Percentiles rank a stretch among this genome's conserved stretches.
Conservation (phyloP, 2,888 invertebrate species). For the Morpho helenor region DNA sequence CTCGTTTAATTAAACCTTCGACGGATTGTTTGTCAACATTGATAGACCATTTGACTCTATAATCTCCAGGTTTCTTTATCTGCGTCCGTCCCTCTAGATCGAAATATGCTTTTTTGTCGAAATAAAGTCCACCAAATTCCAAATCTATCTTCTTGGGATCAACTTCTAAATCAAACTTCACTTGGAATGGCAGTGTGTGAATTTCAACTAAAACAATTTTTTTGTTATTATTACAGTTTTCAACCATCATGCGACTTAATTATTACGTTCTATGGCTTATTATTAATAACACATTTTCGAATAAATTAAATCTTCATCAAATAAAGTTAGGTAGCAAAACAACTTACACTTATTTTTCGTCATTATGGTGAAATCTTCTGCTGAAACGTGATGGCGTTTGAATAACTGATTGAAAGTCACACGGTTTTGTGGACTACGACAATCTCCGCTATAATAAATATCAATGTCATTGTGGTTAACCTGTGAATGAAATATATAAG, state of each 20-base stretch:
- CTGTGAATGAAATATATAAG: constrained; percentile 30
- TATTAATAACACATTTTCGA: no score
- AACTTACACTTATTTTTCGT: constrained; percentile 72
- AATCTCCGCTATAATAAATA: constrained; percentile 81
- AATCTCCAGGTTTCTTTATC: constrained; percentile 64
- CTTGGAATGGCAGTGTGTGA: constrained; percentile 68
- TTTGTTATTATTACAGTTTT: no score
- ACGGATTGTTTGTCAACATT: constrained; percentile 49
- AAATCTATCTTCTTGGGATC: constrained; percentile 77
- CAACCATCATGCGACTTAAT: no score
- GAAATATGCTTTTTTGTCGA: constrained; percentile 79
- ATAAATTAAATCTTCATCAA: no score
- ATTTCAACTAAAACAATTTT: constrained; percentile 65
- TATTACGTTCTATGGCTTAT: no score
- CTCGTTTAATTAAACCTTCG: constrained; percentile 77
- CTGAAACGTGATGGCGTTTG: constrained; percentile 52
- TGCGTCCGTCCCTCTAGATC: constrained; percentile 76
- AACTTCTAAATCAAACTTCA: constrained; percentile 76
- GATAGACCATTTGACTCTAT: constrained; percentile 53
- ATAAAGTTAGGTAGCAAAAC: no score
- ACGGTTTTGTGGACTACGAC: constrained; percentile 75
- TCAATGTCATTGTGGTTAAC: constrained; percentile 67
- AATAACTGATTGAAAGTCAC: constrained; percentile 68
- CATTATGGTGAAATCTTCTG: constrained; percentile 64
- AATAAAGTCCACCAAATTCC: constrained; percentile 78